Evolutionary conservation across 2,113 vertebrate genomes (phyloP).

Genomic region (Dissostichus mawsoni): DNA sequence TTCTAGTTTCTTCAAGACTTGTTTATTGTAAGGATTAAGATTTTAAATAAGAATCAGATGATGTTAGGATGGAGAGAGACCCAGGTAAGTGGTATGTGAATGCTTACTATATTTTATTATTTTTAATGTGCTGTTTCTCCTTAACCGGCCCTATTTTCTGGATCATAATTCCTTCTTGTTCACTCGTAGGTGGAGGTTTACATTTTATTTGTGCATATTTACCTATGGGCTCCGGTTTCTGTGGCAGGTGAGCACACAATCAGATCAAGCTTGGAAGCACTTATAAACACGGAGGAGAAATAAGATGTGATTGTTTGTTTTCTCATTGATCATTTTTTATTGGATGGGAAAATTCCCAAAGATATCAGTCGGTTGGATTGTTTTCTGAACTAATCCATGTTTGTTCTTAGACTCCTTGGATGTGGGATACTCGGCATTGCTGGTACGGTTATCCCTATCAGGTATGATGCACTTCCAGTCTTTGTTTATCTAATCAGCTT

Average conservation of each 20-base stretch:
- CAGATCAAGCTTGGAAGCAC: neutral
- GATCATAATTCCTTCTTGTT: conserved; percentile 53
- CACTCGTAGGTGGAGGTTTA: conserved; percentile 94
- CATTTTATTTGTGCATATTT: conserved; percentile 95
- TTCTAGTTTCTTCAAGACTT: neutral
- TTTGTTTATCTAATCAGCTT: neutral
- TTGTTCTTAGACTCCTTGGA: conserved; percentile 89
- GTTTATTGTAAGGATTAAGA: neutral
- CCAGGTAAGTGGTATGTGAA: neutral
- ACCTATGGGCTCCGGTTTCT: conserved; percentile 93
- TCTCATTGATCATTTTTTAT: neutral
- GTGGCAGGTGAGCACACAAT: conserved; percentile 89
- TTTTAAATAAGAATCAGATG: conserved; percentile 1
- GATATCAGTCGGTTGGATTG: neutral
- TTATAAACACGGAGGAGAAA: neutral
- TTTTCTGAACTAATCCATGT: neutral
- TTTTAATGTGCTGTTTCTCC: conserved; percentile 3
- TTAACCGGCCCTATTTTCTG: neutral
- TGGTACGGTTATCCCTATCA: conserved; percentile 97
- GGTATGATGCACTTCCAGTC: conserved; percentile 78
- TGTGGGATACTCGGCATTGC: conserved; percentile 96
- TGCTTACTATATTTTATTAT: neutral
- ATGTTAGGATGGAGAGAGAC: neutral
- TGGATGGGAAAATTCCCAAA: neutral
- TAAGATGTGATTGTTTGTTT: neutral